Evolutionary conservation across 2,797 vertebrate genomes (phyloP), one percentile per base, ranked within the genome.

Genomic region (Cyclura pinguis): DNA sequence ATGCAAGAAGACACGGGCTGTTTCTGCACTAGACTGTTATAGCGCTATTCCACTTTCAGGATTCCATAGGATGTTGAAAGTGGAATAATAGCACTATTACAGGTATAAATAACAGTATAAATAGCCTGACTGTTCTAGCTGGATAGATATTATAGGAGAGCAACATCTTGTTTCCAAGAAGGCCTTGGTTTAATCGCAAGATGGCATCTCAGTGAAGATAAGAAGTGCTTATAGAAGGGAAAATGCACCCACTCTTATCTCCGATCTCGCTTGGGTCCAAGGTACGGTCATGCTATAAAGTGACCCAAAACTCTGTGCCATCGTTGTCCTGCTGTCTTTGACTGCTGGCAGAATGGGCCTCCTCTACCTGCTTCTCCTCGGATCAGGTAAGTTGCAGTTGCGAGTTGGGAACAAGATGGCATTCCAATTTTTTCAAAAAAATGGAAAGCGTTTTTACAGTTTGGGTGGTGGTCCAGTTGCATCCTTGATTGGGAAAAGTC

Each of bases 221-320:
- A 92, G 88, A 0, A 76, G 88, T 93, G 29, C n/a, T 92, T 94
- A 92, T 87, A 92, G 88, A 92, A 94, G 93, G n/a, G 64, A 76
- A 94, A 94, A 84, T 4, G 92, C 89, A 93, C 1, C 38, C 18
- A 6, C 76, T 59, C 0, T 87, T 95, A 95, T 91, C n/a, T n/a
- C n/a, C n/a, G n/a, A n/a, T n/a, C 91, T 24, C 6, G 9, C 0
- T 32, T 1, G 7, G 0, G 0, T 69, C 93, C 94, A 96, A 95
- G 94, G 94, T 92, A 82, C 94, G 52, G 80, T 55, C 5, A 2
- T 6, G 0, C 0, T 96, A 96, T 96, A 96, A 95, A 8, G 81
- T 50, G 9, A 13, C 7, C 0, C 9, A 6, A 0, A 6, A 0
- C 6, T 73, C 78, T 14, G 0, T 80, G 18, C 50, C 2, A 32